These are phyloP conservation scores for Phylloscopus whistleri DNA, from an alignment of 2,113 vertebrate species.

Conservation along the genomic window DNA sequence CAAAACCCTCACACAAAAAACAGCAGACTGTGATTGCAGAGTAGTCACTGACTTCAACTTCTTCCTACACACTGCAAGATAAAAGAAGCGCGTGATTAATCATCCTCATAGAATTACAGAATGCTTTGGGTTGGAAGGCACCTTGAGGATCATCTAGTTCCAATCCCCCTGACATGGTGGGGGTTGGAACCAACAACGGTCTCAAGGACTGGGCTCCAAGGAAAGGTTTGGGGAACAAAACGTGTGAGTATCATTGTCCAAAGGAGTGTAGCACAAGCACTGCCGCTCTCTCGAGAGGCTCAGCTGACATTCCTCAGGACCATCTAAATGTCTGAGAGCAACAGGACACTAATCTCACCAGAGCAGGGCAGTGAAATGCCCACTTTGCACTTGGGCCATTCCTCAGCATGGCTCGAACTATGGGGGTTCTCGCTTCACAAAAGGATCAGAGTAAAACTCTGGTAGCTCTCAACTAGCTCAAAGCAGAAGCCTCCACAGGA, in stretches of 20 bases:
- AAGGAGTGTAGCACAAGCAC: neutral
- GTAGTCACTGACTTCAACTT: constrained; percentile 6
- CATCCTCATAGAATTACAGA: neutral
- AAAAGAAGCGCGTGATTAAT: neutral
- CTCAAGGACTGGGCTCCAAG: neutral
- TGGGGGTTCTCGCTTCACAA: fast-evolving
- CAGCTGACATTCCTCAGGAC: neutral
- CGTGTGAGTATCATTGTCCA: neutral
- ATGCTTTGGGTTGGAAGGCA: neutral
- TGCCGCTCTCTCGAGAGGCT: fast-evolving
- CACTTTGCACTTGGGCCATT: neutral
- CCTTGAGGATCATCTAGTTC: neutral
- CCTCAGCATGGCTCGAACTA: neutral
- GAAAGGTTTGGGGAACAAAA: neutral
- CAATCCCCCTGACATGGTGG: fast-evolving
- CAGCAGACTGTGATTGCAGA: neutral
- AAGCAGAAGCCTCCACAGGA: neutral
- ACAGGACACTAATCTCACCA: neutral
- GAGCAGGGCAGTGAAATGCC: neutral
- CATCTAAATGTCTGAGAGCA: neutral
- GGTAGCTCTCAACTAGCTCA: neutral
- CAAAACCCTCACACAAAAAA: neutral
- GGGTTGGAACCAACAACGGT: neutral
- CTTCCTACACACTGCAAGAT: constrained; percentile 13
- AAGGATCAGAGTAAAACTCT: neutral